phyloP scores from a whole-genome alignment of 2,888 invertebrate species.

The Galeopsomyia nigrocyanea region DNA sequence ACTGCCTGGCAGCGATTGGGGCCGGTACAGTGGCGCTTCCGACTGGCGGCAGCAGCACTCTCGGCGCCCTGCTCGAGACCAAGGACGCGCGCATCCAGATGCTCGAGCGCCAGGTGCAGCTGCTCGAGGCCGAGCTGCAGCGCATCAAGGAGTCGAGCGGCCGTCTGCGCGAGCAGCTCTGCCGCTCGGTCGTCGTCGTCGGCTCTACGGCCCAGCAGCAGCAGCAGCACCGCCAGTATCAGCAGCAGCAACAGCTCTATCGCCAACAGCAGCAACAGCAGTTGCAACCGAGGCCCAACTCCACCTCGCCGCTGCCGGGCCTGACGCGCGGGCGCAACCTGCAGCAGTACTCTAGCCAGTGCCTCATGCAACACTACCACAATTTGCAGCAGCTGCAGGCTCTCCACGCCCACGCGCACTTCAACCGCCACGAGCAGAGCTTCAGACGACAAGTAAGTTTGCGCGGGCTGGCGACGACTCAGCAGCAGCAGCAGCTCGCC shows the following conservation, averaged over 20 bases:
- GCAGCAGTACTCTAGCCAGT: constrained; percentile 69
- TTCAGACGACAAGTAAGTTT: constrained; percentile 89
- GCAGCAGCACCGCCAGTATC: constrained; percentile 64
- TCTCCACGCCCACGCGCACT: constrained; percentile 70
- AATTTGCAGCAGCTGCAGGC: constrained; percentile 58
- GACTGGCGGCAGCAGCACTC: constrained; percentile 75
- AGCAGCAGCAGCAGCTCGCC: no score
- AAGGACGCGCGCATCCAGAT: constrained; percentile 90
- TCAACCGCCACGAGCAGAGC: constrained; percentile 76
- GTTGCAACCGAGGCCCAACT: constrained; percentile 43
- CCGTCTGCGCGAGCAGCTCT: constrained; percentile 62
- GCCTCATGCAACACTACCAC: constrained; percentile 64
- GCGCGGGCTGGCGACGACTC: constrained; percentile 77
- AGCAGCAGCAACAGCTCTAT: constrained; percentile 51
- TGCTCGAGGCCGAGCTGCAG: constrained; percentile 84
- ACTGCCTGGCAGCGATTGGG: constrained; percentile 50
- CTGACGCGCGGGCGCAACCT: constrained; percentile 63
- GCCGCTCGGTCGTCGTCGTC: constrained; percentile 62
- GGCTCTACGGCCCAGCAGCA: constrained; percentile 52
- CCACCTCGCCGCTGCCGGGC: constrained; percentile 42
- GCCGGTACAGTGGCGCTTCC: constrained; percentile 67
- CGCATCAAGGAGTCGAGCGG: constrained; percentile 71
- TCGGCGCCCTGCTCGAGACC: constrained; percentile 85
- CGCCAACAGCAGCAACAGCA: constrained; percentile 66
- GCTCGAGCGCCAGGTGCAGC: constrained; percentile 86